A percentile compares a stretch with the other conserved stretches of the same genome.
Conservation (phyloP, 2,113 vertebrate genomes). For the Poeciliopsis retropinna region DNA sequence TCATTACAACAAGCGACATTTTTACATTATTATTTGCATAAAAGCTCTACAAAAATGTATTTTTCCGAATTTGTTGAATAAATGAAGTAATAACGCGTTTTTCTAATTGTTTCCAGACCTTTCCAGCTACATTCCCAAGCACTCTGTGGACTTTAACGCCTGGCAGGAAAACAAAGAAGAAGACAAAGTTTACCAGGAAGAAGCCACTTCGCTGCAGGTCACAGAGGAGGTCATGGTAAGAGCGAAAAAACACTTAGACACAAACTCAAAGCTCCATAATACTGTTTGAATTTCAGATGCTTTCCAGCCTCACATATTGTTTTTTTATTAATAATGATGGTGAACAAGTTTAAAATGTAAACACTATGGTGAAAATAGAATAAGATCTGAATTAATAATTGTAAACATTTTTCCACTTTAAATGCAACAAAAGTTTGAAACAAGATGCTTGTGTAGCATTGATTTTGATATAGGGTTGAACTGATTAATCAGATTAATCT, state of each 20-base stretch:
- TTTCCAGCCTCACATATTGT: neutral
- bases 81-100: neutral
- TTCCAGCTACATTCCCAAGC: constrained; percentile 92
- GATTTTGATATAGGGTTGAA: no score
- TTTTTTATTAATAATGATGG: neutral
- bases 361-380: no score
- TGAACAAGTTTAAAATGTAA: neutral
- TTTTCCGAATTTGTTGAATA: neutral
- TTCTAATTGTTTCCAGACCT: constrained; percentile 77
- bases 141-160: constrained; percentile 85
- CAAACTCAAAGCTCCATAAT: no score
- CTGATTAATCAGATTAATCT: no score
- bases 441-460: no score
- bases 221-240: constrained; percentile 89
- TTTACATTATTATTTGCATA: neutral
- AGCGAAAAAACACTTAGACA: neutral
- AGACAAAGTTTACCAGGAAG: constrained; percentile 60
- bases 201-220: constrained; percentile 41
- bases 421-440: no score
- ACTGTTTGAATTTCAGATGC: neutral
- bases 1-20: neutral
- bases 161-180: constrained; percentile 90
- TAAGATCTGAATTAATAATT: no score
- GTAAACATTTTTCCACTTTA: no score
- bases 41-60: neutral